phyloP scores from a whole-genome alignment of 2,113 vertebrate species.

The Hemibagrus wyckioides region DNA sequence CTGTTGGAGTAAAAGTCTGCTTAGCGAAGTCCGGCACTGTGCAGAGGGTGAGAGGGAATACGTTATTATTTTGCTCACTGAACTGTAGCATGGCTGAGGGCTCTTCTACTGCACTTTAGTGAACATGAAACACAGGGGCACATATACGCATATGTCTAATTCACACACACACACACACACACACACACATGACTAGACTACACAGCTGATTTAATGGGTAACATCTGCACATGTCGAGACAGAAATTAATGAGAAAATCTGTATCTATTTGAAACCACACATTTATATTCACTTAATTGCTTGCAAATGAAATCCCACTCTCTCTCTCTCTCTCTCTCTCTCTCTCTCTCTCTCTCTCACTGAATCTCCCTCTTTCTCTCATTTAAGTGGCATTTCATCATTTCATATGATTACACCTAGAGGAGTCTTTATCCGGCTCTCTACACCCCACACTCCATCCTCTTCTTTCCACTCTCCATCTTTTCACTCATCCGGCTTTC shows the following conservation, averaged over 20 bases:
- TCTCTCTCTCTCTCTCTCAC: neutral
- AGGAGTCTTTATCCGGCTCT: constrained; percentile 33
- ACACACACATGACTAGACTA: constrained; percentile 1
- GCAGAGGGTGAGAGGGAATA: constrained; percentile 25
- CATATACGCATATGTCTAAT: neutral
- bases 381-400: constrained; percentile 55
- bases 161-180: constrained; percentile 13
- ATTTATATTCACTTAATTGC: constrained; percentile 55
- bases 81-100: constrained; percentile 40
- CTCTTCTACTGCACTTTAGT: constrained; percentile 36
- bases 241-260: constrained; percentile 54
- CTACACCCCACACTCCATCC: neutral
- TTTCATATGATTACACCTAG: constrained; percentile 49
- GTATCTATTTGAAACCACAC: constrained; percentile 48
- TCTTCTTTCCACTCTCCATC: constrained; percentile 2
- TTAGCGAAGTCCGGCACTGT: constrained; percentile 14
- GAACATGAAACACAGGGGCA: constrained; percentile 22
- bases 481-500: constrained; percentile 18
- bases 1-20: neutral
- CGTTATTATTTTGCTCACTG: constrained; percentile 41
- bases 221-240: constrained; percentile 25
- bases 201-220: constrained; percentile 32
- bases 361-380: constrained; percentile 12
- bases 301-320: constrained; percentile 51
- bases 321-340: constrained; percentile 5